A percentile compares a stretch with the other conserved stretches of the same genome.
Evolutionary conservation across 1,140 invertebrate species (phyloP).

Genomic region (Lamellibrachia luymesi): DNA sequence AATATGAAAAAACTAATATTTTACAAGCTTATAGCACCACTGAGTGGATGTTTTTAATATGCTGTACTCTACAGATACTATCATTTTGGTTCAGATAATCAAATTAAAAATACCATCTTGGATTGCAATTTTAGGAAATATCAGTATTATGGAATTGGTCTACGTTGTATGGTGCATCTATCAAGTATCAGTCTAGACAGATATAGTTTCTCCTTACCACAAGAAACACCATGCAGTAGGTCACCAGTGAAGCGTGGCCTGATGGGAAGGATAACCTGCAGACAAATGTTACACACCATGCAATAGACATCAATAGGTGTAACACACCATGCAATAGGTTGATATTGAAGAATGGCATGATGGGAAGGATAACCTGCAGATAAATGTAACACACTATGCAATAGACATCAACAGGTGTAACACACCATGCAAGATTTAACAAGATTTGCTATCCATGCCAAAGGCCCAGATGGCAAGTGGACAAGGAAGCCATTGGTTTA

Average conservation of each 20-base stretch:
- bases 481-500: too few relatives aligned
- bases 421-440: too few relatives aligned
- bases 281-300: conserved; percentile 23
- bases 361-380: not conserved
- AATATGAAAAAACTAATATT: not conserved
- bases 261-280: conserved; percentile 63
- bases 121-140: too few relatives aligned
- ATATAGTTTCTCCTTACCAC: conserved; percentile 49
- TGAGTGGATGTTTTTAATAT: not conserved
- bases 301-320: not conserved
- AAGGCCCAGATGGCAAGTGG: too few relatives aligned
- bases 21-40: not conserved
- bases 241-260: conserved; percentile 62
- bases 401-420: not conserved
- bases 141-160: not conserved
- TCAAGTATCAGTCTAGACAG: not conserved
- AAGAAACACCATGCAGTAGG: conserved; percentile 59
- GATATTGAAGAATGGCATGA: not conserved
- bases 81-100: too few relatives aligned
- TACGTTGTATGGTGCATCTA: not conserved
- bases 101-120: too few relatives aligned
- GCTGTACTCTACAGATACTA: not conserved
- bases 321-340: not conserved
- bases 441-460: too few relatives aligned
- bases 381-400: not conserved